Conservation (phyloP, 2,113 vertebrate genomes). For the Callochromis pleurospilus region DNA sequence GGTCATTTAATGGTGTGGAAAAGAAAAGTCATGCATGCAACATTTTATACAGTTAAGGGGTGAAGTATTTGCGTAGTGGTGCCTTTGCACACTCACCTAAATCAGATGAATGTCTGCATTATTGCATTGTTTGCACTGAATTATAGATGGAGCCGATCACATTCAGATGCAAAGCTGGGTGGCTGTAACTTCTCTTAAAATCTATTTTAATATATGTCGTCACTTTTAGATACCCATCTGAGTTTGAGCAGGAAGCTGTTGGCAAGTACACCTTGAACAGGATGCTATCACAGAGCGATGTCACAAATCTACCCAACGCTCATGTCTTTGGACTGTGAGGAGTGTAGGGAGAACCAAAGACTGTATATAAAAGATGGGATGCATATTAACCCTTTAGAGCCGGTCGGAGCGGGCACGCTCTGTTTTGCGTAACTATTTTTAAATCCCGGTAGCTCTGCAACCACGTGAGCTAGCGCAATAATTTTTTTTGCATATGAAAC, state of each 20-base stretch:
- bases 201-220: neutral
- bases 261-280: neutral
- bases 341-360: neutral
- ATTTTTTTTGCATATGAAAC: too few species aligned
- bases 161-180: neutral
- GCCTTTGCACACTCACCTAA: neutral
- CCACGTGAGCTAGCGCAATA: too few species aligned
- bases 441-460: too few species aligned
- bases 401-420: accelerated
- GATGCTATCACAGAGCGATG: accelerated
- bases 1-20: accelerated
- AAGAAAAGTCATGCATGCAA: neutral
- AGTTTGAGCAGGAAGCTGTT: neutral
- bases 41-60: neutral
- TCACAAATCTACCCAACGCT: neutral
- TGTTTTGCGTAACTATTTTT: too few species aligned
- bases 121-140: neutral
- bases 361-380: neutral
- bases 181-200: neutral
- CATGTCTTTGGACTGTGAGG: neutral
- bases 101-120: neutral
- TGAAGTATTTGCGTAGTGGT: accelerated
- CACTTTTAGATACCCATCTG: neutral
- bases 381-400: neutral
- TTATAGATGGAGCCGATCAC: neutral